Evolutionary conservation across 1,140 invertebrate genomes (phyloP), one percentile per base, ranked within the genome.

Genomic region (Orchesella cincta): DNA sequence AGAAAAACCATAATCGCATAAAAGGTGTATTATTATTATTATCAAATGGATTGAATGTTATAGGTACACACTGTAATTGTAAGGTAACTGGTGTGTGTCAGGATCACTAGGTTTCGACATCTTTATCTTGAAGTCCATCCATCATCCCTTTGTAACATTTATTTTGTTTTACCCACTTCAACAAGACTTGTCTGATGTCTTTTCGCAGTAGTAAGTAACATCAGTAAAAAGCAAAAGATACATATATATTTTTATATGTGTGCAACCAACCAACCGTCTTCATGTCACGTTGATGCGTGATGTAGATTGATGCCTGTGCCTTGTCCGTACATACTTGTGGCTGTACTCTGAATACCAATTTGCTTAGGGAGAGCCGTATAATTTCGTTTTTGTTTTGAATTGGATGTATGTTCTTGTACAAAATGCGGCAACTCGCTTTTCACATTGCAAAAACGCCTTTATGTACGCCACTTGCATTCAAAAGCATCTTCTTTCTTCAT

Each of bases 111-210:
- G 26, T 62, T 62, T 18, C 16, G 12, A 62, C 16, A 62, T 62
- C 54, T 62, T 62, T 28, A 62, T 62, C 54, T 62, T 62, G 54
- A 62, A 62, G 23, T 28, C 16, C 54, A 62, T 62, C 16, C 54
- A 62, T 62, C 54, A 62, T 62, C 54, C 39, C 20, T 8, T 46
- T 46, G 18, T 46, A 46, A 8, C 5, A 46, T 18, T 8, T 46
- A 46, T 46, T 46, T 46, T 18, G 18, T 46, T 5, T 46, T 8
- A 46, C 39, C 5, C 18, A n/a, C 39, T 5, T 57, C 5, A 57
- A 57, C 5, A 57, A 57, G 8, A 57, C 23, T 57, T n/a, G 14
- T 57, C 3, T 57, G 23, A 14, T 57, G 14, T n/a, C 52, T 46
- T 46, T 12, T 8, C 39, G 8, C 8, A 46, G 39, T 46, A 46